Conservation (phyloP, 2,113 vertebrate genomes). For the Carassius carassius region DNA sequence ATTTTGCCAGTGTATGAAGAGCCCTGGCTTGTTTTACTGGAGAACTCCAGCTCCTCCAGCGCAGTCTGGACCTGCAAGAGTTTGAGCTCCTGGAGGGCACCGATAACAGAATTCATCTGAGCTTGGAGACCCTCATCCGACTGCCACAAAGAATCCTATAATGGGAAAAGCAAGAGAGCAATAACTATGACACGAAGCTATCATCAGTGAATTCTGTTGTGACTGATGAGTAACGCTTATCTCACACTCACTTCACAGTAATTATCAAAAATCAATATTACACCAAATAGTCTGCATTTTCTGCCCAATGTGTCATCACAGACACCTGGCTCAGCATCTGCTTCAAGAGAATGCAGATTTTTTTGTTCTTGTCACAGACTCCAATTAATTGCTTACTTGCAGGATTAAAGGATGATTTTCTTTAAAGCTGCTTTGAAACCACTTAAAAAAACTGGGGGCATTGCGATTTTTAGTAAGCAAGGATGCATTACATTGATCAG, state of each 20-base stretch:
- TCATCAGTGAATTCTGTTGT: neutral
- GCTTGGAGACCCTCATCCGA: slow-evolving; percentile 72
- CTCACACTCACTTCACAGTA: slow-evolving; percentile 22
- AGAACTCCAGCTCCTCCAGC: slow-evolving; percentile 63
- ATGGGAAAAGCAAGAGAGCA: slow-evolving; percentile 41
- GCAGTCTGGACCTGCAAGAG: slow-evolving; percentile 66
- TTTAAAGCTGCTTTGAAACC: neutral
- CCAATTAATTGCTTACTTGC: neutral
- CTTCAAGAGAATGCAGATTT: neutral
- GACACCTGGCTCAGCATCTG: slow-evolving; percentile 23
- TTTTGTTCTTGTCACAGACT: neutral
- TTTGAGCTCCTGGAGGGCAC: slow-evolving; percentile 76
- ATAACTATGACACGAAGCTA: slow-evolving; percentile 13
- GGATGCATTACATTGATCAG: neutral
- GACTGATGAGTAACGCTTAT: slow-evolving; percentile 13
- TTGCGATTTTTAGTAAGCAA: neutral
- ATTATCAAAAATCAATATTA: slow-evolving; percentile 27
- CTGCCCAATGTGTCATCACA: neutral
- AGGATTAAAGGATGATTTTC: neutral
- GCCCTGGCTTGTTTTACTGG: slow-evolving; percentile 45
- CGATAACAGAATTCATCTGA: slow-evolving; percentile 85
- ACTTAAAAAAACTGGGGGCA: too few species aligned
- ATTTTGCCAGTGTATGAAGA: slow-evolving; percentile 20
- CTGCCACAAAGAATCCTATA: slow-evolving; percentile 81
- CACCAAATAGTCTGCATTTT: slow-evolving; percentile 31